Evolutionary conservation across 2,888 invertebrate genomes (phyloP).

Genomic region (Synergus umbraculus): DNA sequence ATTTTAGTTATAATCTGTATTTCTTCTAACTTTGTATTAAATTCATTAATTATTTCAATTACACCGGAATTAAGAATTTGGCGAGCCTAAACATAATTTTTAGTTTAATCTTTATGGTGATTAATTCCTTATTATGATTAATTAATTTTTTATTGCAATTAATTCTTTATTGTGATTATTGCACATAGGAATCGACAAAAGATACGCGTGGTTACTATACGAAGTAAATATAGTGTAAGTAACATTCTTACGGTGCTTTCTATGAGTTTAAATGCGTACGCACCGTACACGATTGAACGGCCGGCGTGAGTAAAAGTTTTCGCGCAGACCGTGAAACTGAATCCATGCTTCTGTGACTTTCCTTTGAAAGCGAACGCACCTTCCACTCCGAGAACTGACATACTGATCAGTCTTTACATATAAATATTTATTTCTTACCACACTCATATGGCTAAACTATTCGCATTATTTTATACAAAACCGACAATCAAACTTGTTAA

Average conservation of each 20-base stretch:
- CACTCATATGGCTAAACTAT: neutral
- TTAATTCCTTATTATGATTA: too few species aligned
- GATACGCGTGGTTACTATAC: neutral
- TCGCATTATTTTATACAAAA: neutral
- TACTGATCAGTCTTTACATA: slow-evolving; percentile 20
- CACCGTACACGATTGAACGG: slow-evolving; percentile 52
- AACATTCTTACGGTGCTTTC: slow-evolving; percentile 51
- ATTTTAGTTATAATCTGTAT: too few species aligned
- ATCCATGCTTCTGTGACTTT: slow-evolving; percentile 58
- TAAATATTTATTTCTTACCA: slow-evolving; percentile 17
- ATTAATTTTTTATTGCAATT: too few species aligned
- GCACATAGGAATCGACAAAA: neutral
- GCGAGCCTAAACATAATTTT: too few species aligned
- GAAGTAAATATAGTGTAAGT: slow-evolving; percentile 19
- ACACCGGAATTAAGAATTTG: too few species aligned
- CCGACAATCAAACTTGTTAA: neutral
- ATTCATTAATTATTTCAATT: too few species aligned
- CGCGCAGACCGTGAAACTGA: slow-evolving; percentile 66
- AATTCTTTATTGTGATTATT: neutral
- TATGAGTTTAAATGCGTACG: slow-evolving; percentile 53
- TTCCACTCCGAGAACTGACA: slow-evolving; percentile 13
- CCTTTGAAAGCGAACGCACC: slow-evolving; percentile 57
- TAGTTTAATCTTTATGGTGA: too few species aligned
- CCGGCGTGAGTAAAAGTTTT: slow-evolving; percentile 67
- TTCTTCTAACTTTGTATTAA: too few species aligned